Conservation (phyloP, 1,140 invertebrate species). For the Diuraphis noxia region DNA sequence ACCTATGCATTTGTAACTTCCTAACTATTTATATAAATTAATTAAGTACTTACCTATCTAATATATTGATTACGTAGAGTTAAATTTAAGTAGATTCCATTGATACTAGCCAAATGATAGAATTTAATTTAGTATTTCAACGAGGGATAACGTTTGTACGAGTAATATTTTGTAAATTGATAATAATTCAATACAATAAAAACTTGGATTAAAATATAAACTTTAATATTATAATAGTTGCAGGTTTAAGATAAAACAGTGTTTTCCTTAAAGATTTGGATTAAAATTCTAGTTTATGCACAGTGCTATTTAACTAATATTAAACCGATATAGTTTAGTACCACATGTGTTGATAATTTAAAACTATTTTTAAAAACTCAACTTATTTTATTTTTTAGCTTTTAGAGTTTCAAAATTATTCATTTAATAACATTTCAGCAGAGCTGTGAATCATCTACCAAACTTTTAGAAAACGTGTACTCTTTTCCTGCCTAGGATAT, state of each 20-base stretch:
- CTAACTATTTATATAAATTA: neutral
- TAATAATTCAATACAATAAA: neutral
- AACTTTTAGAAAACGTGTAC: neutral
- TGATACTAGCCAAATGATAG: neutral
- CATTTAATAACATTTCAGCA: neutral
- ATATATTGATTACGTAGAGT: neutral
- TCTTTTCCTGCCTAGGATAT: neutral
- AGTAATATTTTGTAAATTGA: neutral
- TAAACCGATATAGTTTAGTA: neutral
- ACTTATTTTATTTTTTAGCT: neutral
- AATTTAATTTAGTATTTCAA: neutral
- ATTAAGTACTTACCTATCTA: neutral
- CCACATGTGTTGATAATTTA: neutral
- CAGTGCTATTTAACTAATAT: neutral
- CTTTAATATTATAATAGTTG: neutral
- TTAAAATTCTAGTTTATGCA: neutral
- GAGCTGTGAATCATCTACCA: neutral
- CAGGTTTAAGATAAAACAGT: neutral
- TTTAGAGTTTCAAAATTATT: neutral
- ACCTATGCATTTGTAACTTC: neutral
- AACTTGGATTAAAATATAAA: neutral
- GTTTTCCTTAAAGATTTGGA: neutral
- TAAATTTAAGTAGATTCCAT: neutral
- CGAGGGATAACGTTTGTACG: neutral
- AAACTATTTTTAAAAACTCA: neutral